These are phyloP conservation scores for Drosophila micromelanica DNA, from an alignment of 1,140 invertebrate species.

Conservation along the genomic window DNA sequence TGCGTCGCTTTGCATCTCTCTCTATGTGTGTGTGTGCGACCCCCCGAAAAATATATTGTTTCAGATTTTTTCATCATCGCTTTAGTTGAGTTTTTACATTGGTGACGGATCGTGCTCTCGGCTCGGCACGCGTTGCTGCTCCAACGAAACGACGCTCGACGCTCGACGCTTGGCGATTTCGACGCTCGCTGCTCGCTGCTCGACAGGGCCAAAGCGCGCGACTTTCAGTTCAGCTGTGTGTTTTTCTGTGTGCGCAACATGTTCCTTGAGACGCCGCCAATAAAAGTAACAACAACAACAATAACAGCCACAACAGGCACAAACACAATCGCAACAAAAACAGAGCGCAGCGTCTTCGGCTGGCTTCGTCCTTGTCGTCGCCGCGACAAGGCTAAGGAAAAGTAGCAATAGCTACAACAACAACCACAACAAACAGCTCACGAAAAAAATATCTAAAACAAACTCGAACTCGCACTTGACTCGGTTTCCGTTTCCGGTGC, in stretches of 20 bases:
- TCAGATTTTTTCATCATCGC: slow-evolving; percentile 85
- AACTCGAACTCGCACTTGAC: slow-evolving; percentile 59
- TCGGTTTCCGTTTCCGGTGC: slow-evolving; percentile 70
- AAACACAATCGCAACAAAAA: slow-evolving; percentile 37
- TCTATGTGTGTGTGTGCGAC: slow-evolving; percentile 58
- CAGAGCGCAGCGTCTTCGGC: slow-evolving; percentile 67
- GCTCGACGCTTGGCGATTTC: slow-evolving; percentile 34
- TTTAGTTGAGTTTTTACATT: slow-evolving; percentile 85
- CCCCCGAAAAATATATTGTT: slow-evolving; percentile 85
- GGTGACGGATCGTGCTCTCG: slow-evolving; percentile 84
- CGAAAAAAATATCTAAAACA: slow-evolving; percentile 14
- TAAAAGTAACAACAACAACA: slow-evolving; percentile 44
- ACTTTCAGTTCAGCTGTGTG: slow-evolving; percentile 70
- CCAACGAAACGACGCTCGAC: slow-evolving; percentile 33
- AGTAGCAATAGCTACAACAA: slow-evolving; percentile 41
- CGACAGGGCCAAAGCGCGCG: slow-evolving; percentile 50
- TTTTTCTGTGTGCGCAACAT: slow-evolving; percentile 81
- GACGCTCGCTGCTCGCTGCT: slow-evolving; percentile 50
- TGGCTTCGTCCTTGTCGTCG: slow-evolving; percentile 41
- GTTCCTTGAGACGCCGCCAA: slow-evolving; percentile 72
- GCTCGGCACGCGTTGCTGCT: slow-evolving; percentile 65
- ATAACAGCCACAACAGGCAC: slow-evolving; percentile 3
- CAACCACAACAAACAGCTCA: slow-evolving; percentile 32
- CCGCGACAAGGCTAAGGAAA: slow-evolving; percentile 63
- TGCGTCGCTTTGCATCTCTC: slow-evolving; percentile 52